Conservation (phyloP, 2,888 invertebrate species). For the Chrysodeixis includens region DNA sequence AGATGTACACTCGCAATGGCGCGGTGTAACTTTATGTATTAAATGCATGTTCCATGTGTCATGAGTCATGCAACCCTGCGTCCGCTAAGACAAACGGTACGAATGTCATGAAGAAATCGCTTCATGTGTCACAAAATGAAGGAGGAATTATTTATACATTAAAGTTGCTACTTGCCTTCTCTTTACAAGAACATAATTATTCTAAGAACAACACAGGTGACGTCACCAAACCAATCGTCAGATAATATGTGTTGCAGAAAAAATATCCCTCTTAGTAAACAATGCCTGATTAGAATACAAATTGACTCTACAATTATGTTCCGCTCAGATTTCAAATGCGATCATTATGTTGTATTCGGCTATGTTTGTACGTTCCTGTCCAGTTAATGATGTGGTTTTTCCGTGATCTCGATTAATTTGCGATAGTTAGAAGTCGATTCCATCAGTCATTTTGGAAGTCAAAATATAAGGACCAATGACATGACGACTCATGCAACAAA, state of each 20-base stretch:
- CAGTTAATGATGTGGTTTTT: neutral
- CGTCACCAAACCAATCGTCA: slow-evolving; percentile 25
- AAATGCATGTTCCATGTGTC: neutral
- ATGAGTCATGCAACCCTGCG: neutral
- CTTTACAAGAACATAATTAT: slow-evolving; percentile 14
- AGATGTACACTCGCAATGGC: neutral
- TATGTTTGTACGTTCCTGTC: neutral
- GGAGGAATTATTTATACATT: slow-evolving; percentile 25
- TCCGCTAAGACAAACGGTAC: neutral
- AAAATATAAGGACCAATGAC: slow-evolving; percentile 22
- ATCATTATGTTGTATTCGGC: slow-evolving; percentile 5
- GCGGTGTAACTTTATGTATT: neutral
- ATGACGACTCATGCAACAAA: slow-evolving; percentile 11
- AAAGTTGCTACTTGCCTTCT: slow-evolving; percentile 15
- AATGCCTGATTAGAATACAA: slow-evolving; percentile 20
- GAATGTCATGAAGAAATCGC: neutral
- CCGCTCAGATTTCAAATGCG: slow-evolving; percentile 17
- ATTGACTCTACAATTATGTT: slow-evolving; percentile 11
- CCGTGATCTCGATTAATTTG: slow-evolving; percentile 7
- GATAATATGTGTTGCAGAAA: slow-evolving; percentile 32
- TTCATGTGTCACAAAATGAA: slow-evolving; percentile 9
- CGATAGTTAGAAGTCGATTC: slow-evolving; percentile 9
- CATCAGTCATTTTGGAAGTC: slow-evolving; percentile 17
- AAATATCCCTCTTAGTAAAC: slow-evolving; percentile 22
- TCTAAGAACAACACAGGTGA: slow-evolving; percentile 26